A percentile compares a stretch with the other conserved stretches of the same genome.
These are phyloP conservation scores for Castor canadensis DNA, from an alignment of 2,113 vertebrate species.

Conservation along the genomic window DNA sequence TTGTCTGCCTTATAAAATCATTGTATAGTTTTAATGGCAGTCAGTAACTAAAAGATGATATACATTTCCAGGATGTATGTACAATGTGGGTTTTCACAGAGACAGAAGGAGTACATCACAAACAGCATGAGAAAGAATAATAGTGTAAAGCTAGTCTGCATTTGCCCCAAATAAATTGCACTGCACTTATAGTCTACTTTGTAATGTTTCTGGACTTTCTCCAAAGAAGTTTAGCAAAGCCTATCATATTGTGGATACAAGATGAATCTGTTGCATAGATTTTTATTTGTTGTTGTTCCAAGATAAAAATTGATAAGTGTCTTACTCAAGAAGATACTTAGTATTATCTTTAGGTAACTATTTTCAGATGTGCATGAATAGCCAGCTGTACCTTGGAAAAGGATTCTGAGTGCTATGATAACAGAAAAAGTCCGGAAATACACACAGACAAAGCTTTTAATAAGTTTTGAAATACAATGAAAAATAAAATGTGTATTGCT, in stretches of 20 bases:
- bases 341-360: not conserved
- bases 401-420: not conserved
- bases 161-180: not conserved
- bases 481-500: not conserved
- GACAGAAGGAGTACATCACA: not conserved
- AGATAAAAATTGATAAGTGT: constrained; percentile 18
- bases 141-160: not conserved
- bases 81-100: not conserved
- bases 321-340: not conserved
- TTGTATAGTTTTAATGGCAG: not conserved
- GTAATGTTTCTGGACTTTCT: constrained; percentile 36
- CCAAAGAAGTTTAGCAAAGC: not conserved
- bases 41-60: not conserved
- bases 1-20: not conserved
- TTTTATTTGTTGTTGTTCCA: constrained; percentile 41
- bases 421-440: constrained; percentile 14
- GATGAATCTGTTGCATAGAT: not conserved
- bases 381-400: not conserved
- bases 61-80: no score
- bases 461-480: constrained; percentile 29
- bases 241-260: not conserved
- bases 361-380: not conserved
- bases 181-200: not conserved
- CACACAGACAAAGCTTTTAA: not conserved
- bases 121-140: not conserved